Evolutionary conservation across 2,797 vertebrate species (phyloP), one percentile per base, ranked within the genome.

Genomic region (Falco concolor): DNA sequence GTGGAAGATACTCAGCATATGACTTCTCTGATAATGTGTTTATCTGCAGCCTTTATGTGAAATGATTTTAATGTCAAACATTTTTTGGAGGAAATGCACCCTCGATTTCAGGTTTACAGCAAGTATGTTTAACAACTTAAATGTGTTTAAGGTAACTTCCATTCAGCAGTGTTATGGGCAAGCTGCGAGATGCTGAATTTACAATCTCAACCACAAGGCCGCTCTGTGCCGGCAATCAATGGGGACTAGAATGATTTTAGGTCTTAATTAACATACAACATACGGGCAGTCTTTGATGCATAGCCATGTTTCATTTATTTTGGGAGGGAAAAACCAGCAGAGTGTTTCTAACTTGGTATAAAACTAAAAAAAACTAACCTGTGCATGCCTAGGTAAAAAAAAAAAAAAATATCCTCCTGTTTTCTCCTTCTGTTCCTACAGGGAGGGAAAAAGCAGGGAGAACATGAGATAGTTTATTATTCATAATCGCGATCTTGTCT

Each of bases 391-490:
- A 45, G n/a, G 56, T 80, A 81, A 28, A 57, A 42, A 49, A 82
- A 49, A 82, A 67, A 56, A 8, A 5, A n/a, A 28, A 36, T 42
- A 23, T 77, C 28, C 67, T 68, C 52, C 73, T 70, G n/a, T 61
- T 84, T 78, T 65, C 36, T 21, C 18, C 52, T 82, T 65, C 34
- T 65, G 40, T 75, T 91, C 76, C 76, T 87, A 8, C 49, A 25
- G 49, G 53, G 68, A 53, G 72, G 87, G 70, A 57, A 68, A 69
- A 91, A 38, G 59, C 69, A 60, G 38, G 38, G 67, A 49, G 85
- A 95, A 85, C 68, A 91, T 40, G 72, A 61, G 74, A 68, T 90
- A 65, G 84, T 84, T 94, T 86, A 72, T 95, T 97, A 70, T 96
- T 92, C 78, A 90, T 76, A 88, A 86, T 60, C 24, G 52, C 21